A percentile compares a stretch with the other conserved stretches of the same genome.
Conservation (phyloP, 2,888 invertebrate genomes). For the Epirrhoe tristata region DNA sequence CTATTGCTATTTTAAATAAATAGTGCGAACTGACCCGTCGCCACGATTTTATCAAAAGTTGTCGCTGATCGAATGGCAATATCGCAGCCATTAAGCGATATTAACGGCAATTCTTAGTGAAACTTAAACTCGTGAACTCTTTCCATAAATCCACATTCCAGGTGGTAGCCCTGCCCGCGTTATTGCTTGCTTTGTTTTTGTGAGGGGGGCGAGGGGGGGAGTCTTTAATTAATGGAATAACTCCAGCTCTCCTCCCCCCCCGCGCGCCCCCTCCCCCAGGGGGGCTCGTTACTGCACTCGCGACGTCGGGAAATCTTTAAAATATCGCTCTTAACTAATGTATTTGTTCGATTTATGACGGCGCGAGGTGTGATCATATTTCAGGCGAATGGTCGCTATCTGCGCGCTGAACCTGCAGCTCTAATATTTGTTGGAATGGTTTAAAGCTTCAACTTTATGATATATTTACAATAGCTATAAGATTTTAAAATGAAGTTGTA, state of each 20-base stretch:
- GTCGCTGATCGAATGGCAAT: constrained; percentile 21
- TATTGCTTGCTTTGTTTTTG: constrained; percentile 78
- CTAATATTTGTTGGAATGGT: constrained; percentile 35
- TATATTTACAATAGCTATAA: neutral
- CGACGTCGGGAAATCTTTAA: constrained; percentile 58
- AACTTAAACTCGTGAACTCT: constrained; percentile 48
- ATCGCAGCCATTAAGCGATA: constrained; percentile 28
- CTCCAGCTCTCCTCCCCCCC: constrained; percentile 56
- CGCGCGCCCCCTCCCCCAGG: constrained; percentile 42
- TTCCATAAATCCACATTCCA: constrained; percentile 57
- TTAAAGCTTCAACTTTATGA: constrained; percentile 15
- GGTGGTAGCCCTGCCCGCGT: constrained; percentile 60
- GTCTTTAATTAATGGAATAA: constrained; percentile 83
- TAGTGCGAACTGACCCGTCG: neutral
- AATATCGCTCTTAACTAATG: constrained; percentile 58
- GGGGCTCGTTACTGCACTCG: constrained; percentile 49
- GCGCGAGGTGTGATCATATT: constrained; percentile 41
- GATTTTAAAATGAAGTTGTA: neutral
- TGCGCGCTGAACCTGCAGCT: constrained; percentile 35
- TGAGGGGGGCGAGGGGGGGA: constrained; percentile 44
- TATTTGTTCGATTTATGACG: constrained; percentile 54
- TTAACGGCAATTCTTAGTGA: constrained; percentile 38
- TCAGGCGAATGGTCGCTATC: constrained; percentile 39
- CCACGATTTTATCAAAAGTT: neutral
- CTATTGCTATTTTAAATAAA: neutral